Conservation (phyloP, 2,888 invertebrate species). For the Notodonta ziczac region DNA sequence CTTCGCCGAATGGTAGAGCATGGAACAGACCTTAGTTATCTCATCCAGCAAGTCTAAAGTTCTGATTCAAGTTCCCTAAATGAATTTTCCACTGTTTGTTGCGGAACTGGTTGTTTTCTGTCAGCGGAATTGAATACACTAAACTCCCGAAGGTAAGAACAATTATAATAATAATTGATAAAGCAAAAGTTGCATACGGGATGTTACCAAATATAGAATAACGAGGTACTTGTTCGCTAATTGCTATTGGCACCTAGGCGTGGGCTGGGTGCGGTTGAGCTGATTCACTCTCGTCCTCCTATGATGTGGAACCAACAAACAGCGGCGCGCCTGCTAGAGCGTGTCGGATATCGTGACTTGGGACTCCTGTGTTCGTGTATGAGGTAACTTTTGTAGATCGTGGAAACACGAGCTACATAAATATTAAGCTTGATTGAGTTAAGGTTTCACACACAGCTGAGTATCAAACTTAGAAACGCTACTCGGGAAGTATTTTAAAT, state of each 20-base stretch:
- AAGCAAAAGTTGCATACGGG: background rate
- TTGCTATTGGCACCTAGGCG: slow-evolving; percentile 37
- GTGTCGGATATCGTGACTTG: slow-evolving; percentile 68
- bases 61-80: too few relatives aligned
- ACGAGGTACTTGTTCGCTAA: slow-evolving; percentile 29
- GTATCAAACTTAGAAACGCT: background rate
- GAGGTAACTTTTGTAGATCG: slow-evolving; percentile 36
- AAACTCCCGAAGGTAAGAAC: too few relatives aligned
- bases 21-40: too few relatives aligned
- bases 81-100: too few relatives aligned
- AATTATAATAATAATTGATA: background rate
- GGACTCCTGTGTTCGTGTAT: slow-evolving; percentile 45
- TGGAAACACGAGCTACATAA: slow-evolving; percentile 21
- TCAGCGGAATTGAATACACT: too few relatives aligned
- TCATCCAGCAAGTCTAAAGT: too few relatives aligned
- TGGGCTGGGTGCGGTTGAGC: slow-evolving; percentile 50
- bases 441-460: background rate
- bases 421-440: slow-evolving; percentile 7
- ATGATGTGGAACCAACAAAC: slow-evolving; percentile 64
- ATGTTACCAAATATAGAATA: background rate
- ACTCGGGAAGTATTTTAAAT: background rate
- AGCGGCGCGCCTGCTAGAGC: slow-evolving; percentile 54
- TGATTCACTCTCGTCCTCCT: slow-evolving; percentile 74
- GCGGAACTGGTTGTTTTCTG: too few relatives aligned
- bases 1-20: too few relatives aligned